Evolutionary conservation across 2,888 invertebrate species (phyloP), one percentile per base, ranked within the genome.

Genomic region (Theretra japonica): DNA sequence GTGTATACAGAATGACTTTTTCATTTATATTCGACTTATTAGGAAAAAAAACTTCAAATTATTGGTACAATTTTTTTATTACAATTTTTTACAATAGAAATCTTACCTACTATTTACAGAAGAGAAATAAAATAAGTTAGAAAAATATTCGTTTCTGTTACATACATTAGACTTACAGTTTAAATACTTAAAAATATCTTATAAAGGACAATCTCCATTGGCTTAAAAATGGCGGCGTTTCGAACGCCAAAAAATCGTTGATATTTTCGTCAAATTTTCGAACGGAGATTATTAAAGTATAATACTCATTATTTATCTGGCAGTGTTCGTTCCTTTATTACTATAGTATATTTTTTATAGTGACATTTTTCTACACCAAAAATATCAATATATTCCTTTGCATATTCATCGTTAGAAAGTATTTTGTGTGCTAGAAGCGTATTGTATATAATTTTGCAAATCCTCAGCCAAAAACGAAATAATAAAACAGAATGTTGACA

Each of bases 91-190:
- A 70, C 70, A 62, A 70, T 65, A 72, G 53, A 69, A 69, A 70
- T 53, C 73, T 73, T 73, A 73, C 23, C 70, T 76, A 74, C 74
- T 77, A 74, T 77, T 68, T 72, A 74, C 74, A 76, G 33, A 60
- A 68, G 56, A 59, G 68, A 53, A 62, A 48, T 68, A 73, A 70
- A 65, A 65, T 65, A 65, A 65, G 65, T 65, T 65, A 65, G 65
- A 65, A 65, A 48, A 65, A 48, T 65, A 23, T 65, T 62, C 15
- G 33, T 21, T 48, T 65, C 65, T 65, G 23, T 65, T 65, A 65
- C 21, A 60, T 41, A 41, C 59, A 33, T 60, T 30, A 53, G 53
- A 48, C 65, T 65, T 65, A 65, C 11, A 19, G 19, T 60, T 60
- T 60, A 60, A 60, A 69, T 69, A 69, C 33, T 33, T 57, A 57